These are phyloP conservation scores for Passer domesticus DNA, from an alignment of 2,113 vertebrate genomes.

Conservation along the genomic window DNA sequence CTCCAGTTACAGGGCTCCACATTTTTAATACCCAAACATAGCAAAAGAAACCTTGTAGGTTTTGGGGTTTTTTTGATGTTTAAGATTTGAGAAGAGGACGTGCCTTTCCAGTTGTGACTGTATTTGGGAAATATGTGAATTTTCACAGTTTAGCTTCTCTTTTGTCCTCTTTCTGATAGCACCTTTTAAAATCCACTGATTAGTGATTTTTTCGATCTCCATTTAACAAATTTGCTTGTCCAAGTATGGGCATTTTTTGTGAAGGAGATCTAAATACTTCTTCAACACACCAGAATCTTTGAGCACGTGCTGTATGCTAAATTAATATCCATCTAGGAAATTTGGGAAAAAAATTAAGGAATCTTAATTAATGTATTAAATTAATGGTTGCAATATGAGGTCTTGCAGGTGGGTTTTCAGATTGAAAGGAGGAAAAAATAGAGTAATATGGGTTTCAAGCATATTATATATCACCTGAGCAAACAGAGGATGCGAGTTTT, in stretches of 20 bases:
- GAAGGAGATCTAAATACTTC: neutral
- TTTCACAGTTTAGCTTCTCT: neutral
- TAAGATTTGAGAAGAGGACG: neutral
- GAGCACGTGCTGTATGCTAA: neutral
- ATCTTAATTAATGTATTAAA: neutral
- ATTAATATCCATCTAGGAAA: neutral
- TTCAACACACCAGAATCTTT: neutral
- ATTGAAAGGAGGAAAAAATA: neutral
- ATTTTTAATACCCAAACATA: neutral
- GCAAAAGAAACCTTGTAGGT: neutral
- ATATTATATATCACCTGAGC: neutral
- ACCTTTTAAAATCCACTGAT: neutral
- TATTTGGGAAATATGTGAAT: accelerated
- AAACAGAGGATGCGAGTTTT: neutral
- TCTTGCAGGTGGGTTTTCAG: neutral
- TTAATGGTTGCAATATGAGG: neutral
- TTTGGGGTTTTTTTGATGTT: neutral
- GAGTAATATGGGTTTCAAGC: neutral
- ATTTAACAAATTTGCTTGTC: neutral
- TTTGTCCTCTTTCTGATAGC: neutral
- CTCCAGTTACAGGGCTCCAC: neutral
- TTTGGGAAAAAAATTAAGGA: neutral
- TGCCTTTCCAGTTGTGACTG: neutral
- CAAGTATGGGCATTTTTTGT: neutral
- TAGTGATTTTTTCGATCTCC: neutral